phyloP scores from a whole-genome alignment of 1,140 invertebrate species.

The Cheumatopsyche charites region DNA sequence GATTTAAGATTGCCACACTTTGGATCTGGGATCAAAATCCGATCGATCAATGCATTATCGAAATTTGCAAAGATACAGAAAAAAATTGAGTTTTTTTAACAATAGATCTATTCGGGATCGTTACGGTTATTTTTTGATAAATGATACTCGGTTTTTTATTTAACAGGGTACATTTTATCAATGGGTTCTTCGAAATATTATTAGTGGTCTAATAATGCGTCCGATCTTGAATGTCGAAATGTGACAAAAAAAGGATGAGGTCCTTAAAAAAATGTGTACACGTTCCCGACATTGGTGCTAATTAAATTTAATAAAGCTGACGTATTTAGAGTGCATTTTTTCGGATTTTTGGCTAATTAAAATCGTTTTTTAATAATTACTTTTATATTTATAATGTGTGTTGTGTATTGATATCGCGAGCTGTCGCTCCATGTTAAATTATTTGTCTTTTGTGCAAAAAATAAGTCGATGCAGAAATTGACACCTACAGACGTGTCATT shows the following conservation, averaged over 20 bases:
- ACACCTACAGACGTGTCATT: conserved; percentile 47
- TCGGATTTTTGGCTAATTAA: neutral
- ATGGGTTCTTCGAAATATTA: conserved; percentile 48
- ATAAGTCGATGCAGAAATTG: conserved; percentile 46
- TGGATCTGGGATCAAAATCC: neutral
- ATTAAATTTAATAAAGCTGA: conserved; percentile 1
- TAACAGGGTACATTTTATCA: conserved; percentile 38
- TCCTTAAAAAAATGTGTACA: conserved; percentile 8
- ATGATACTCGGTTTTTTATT: conserved; percentile 28
- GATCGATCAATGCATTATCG: neutral
- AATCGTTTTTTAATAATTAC: neutral
- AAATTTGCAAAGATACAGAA: neutral
- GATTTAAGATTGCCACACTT: neutral
- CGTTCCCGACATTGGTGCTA: neutral
- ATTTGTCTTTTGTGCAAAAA: too few relatives aligned
- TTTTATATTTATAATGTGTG: too few relatives aligned
- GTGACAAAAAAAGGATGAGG: conserved; percentile 32
- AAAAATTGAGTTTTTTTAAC: neutral
- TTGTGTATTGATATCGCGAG: neutral
- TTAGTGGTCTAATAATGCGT: conserved; percentile 43
- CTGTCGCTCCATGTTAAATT: too few relatives aligned
- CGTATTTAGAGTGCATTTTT: neutral
- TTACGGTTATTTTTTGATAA: conserved; percentile 18
- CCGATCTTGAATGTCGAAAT: conserved; percentile 42
- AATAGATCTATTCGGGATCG: neutral